Evolutionary conservation across 2,797 vertebrate genomes (phyloP).

Genomic region (Phoxinus dragarum): DNA sequence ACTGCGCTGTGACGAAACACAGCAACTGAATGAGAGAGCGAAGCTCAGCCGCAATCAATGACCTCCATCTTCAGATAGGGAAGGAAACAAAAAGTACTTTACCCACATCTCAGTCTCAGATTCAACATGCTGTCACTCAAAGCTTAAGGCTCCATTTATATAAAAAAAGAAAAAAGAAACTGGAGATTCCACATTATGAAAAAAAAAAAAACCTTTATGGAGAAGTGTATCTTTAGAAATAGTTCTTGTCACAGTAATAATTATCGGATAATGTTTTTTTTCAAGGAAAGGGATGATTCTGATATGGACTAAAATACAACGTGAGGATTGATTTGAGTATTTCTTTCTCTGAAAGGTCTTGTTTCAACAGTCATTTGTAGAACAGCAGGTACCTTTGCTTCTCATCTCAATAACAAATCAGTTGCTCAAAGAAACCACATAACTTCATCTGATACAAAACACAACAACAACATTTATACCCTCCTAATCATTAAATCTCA

Average conservation of each 20-base stretch:
- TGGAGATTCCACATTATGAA: background rate
- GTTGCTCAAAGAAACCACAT: background rate
- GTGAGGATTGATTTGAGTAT: background rate
- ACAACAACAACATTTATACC: background rate
- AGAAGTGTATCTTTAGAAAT: background rate
- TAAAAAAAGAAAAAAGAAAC: background rate
- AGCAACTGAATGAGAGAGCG: background rate
- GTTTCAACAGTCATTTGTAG: slow-evolving; percentile 2
- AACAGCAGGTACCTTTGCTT: background rate
- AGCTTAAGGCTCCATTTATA: background rate
- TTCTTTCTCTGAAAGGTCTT: slow-evolving; percentile 3
- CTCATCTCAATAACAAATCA: background rate
- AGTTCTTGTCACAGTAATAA: background rate
- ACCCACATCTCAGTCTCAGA: slow-evolving; percentile 1
- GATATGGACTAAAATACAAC: background rate
- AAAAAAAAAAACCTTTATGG: background rate
- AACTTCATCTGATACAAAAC: background rate
- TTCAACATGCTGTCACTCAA: background rate
- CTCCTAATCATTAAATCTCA: background rate
- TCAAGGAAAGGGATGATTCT: background rate
- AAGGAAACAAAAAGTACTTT: slow-evolving; percentile 20
- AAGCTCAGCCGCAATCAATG: slow-evolving; percentile 4
- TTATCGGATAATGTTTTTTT: background rate
- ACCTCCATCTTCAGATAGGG: slow-evolving; percentile 29
- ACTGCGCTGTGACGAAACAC: background rate